phyloP scores from a whole-genome alignment of 2,113 vertebrate species.

The Onychostoma macrolepis region DNA sequence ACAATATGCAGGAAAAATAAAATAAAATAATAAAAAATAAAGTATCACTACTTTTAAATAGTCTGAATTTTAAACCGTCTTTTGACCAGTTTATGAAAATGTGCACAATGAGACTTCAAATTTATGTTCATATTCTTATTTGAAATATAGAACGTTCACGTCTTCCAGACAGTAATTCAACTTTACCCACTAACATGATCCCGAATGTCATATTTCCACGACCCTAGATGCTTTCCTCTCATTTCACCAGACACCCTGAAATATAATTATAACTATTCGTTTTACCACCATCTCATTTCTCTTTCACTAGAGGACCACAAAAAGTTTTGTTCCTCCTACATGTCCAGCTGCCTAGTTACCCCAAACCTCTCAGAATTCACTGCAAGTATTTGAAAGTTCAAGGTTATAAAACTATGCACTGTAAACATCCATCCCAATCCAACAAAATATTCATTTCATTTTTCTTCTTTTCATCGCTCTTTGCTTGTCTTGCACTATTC shows the following conservation, averaged over 20 bases:
- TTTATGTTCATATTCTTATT: background rate
- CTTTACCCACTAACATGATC: background rate
- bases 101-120: background rate
- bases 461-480: background rate
- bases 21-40: background rate
- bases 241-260: background rate
- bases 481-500: constrained; percentile 24
- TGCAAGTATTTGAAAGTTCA: background rate
- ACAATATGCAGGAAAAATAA: background rate
- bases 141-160: background rate
- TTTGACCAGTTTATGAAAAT: background rate
- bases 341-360: background rate
- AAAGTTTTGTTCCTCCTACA: background rate
- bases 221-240: background rate
- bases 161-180: background rate
- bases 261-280: background rate
- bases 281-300: background rate
- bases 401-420: background rate
- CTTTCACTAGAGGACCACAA: background rate
- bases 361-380: background rate
- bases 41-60: background rate
- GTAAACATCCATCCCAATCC: constrained; percentile 14
- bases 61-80: background rate
- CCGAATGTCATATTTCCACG: background rate
- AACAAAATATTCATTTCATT: constrained; percentile 7